phyloP scores from a whole-genome alignment of 2,797 vertebrate genomes.

The Staurois parvus region DNA sequence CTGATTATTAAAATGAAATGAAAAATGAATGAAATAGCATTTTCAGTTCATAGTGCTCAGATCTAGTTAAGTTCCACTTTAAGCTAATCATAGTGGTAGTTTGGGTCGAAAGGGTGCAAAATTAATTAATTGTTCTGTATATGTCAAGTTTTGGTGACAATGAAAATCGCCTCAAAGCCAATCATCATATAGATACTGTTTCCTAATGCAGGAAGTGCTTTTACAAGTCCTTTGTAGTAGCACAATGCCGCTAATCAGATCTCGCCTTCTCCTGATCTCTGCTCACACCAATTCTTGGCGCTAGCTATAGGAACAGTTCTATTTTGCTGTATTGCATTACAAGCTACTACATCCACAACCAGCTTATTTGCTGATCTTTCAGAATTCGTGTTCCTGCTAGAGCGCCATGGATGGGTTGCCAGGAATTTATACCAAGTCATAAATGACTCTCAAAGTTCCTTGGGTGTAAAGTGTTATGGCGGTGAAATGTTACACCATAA shows the following conservation, averaged over 20 bases:
- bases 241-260: not conserved
- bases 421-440: constrained; percentile 47
- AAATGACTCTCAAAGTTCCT: constrained; percentile 47
- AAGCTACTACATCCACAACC: constrained; percentile 25
- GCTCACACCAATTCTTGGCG: constrained; percentile 3
- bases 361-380: constrained; percentile 44
- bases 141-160: no score
- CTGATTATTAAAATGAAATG: no score
- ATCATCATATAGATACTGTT: no score
- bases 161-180: no score
- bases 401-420: constrained; percentile 9
- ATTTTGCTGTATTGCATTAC: constrained; percentile 36
- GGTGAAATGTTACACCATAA: constrained; percentile 47
- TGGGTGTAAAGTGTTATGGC: constrained; percentile 47
- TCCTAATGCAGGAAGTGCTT: no score
- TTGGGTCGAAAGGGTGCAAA: no score
- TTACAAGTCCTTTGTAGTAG: no score
- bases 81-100: no score
- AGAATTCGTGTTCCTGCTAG: constrained; percentile 37
- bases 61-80: no score
- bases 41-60: no score
- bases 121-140: no score
- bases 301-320: not conserved
- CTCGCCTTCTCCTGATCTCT: constrained; percentile 12
- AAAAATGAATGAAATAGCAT: no score